Evolutionary conservation across 2,113 vertebrate species (phyloP).

Genomic region (Rostratula benghalensis): DNA sequence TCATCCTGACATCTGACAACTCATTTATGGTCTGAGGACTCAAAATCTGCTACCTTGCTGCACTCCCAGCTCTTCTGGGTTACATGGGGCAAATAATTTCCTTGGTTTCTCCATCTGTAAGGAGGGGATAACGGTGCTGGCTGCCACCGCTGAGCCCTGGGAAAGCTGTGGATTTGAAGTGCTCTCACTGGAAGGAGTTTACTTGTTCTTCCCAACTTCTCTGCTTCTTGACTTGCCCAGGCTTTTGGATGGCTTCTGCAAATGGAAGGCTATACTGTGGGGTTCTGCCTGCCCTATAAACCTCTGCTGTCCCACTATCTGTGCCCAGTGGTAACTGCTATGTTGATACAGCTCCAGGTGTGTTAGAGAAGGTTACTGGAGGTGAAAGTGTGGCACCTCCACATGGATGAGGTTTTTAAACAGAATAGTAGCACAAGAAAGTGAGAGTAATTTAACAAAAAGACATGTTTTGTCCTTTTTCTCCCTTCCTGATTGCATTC

Average conservation of each 20-base stretch:
- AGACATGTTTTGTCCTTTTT: not conserved
- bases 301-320: not conserved
- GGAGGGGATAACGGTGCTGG: not conserved
- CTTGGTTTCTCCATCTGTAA: not conserved
- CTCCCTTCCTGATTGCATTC: not conserved
- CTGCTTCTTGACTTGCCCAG: not conserved
- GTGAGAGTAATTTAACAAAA: not conserved
- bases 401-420: not conserved
- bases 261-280: not conserved
- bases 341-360: fast-evolving
- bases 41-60: not conserved
- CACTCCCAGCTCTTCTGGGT: not conserved
- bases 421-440: not conserved
- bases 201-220: not conserved
- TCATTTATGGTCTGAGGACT: not conserved
- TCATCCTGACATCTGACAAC: not conserved
- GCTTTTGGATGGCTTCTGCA: not conserved
- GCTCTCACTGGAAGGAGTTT: not conserved
- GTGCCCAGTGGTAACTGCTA: fast-evolving
- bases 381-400: fast-evolving
- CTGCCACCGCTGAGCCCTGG: not conserved
- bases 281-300: not conserved
- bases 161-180: not conserved
- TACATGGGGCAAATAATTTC: not conserved
- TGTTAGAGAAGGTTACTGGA: not conserved